These are phyloP conservation scores for Stenoptilia bipunctidactyla DNA, from an alignment of 2,888 invertebrate genomes.

Conservation along the genomic window DNA sequence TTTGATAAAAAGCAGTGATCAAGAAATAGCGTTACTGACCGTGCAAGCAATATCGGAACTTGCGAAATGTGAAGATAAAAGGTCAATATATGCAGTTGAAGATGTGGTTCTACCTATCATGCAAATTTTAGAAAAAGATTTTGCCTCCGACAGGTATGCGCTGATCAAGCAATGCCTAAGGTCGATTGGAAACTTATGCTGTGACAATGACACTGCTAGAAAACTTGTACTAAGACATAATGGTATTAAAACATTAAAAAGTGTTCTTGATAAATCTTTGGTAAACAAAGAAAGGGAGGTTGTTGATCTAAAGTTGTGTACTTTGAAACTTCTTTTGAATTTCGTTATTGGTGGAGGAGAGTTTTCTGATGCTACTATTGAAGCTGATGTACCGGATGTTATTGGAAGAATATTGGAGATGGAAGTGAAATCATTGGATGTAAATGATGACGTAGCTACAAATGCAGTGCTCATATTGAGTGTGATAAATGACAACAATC, in stretches of 20 bases:
- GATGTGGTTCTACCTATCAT: slow-evolving; percentile 73
- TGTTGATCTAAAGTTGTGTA: slow-evolving; percentile 72
- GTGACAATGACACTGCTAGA: slow-evolving; percentile 82
- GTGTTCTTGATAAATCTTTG: slow-evolving; percentile 40
- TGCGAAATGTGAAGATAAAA: slow-evolving; percentile 81
- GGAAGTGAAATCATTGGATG: slow-evolving; percentile 57
- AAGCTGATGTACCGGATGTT: slow-evolving; percentile 64
- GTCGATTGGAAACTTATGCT: slow-evolving; percentile 90
- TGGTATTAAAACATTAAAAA: slow-evolving; percentile 60
- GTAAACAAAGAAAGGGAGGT: slow-evolving; percentile 33
- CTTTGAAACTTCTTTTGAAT: slow-evolving; percentile 84
- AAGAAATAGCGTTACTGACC: slow-evolving; percentile 66
- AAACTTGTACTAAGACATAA: slow-evolving; percentile 54
- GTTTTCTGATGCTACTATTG: slow-evolving; percentile 72
- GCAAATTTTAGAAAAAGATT: slow-evolving; percentile 52
- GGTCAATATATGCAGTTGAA: slow-evolving; percentile 76
- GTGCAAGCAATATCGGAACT: slow-evolving; percentile 85
- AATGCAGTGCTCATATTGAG: slow-evolving; percentile 73
- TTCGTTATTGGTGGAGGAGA: slow-evolving; percentile 81
- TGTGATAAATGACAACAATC: slow-evolving; percentile 73
- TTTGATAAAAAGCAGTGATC: slow-evolving; percentile 50
- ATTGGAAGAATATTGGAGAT: slow-evolving; percentile 61
- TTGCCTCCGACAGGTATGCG: slow-evolving; percentile 50
- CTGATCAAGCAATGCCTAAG: slow-evolving; percentile 81
- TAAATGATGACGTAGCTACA: slow-evolving; percentile 67